Percentiles rank a stretch among this genome's conserved stretches.
Evolutionary conservation across 2,113 vertebrate genomes (phyloP).

Genomic region (Octodon degus): DNA sequence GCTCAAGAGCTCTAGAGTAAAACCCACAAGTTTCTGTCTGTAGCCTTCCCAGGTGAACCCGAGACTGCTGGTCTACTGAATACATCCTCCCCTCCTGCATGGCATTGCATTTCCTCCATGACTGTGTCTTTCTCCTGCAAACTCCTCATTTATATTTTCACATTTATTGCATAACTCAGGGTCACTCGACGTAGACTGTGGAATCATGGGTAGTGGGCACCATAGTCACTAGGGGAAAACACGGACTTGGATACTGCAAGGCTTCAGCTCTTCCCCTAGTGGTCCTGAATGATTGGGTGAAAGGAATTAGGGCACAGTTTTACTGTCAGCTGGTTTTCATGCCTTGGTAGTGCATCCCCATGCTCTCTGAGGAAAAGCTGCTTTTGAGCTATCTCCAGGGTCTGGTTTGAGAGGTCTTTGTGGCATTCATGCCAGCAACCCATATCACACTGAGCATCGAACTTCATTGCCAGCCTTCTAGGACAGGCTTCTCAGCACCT

Average conservation of each 20-base stretch:
- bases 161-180: neutral
- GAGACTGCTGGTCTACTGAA: neutral
- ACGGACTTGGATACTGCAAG: neutral
- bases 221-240: neutral
- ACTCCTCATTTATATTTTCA: neutral
- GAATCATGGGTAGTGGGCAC: neutral
- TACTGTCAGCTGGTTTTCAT: neutral
- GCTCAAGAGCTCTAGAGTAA: neutral
- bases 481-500: neutral
- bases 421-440: neutral
- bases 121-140: neutral
- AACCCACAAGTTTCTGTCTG: neutral
- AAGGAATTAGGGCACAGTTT: neutral
- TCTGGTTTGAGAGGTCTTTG: neutral
- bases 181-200: neutral
- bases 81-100: neutral
- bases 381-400: neutral
- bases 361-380: neutral
- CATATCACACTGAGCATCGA: fast-evolving
- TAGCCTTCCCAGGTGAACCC: neutral
- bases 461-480: neutral
- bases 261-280: neutral
- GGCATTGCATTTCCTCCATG: too few relatives aligned
- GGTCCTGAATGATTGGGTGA: neutral
- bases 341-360: neutral